These are phyloP conservation scores for Sakesphorus luctuosus DNA, from an alignment of 2,113 vertebrate species.

Conservation along the genomic window DNA sequence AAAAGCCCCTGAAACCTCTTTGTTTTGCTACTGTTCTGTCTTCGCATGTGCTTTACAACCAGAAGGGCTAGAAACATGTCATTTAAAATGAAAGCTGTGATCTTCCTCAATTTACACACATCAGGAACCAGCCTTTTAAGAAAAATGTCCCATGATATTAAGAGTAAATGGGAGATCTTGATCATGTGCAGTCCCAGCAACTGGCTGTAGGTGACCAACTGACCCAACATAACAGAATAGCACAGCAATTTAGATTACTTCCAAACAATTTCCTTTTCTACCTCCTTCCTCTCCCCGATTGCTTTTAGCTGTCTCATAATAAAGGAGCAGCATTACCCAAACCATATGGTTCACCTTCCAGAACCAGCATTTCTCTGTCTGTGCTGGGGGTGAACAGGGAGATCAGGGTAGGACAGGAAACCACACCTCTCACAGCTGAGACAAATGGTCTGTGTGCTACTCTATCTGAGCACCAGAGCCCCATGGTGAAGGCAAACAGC, in stretches of 20 bases:
- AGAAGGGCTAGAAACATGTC: background rate
- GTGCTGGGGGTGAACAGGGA: constrained; percentile 38
- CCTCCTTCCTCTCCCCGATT: background rate
- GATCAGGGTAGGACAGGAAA: constrained; percentile 65
- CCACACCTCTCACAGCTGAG: constrained; percentile 32
- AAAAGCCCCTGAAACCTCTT: background rate
- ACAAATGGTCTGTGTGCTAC: constrained; percentile 34
- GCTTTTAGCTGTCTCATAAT: background rate
- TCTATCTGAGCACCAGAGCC: background rate
- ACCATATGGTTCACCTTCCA: constrained; percentile 66
- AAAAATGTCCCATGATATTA: background rate
- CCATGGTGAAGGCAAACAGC: constrained; percentile 2
- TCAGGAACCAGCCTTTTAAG: background rate
- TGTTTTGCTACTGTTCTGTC: background rate
- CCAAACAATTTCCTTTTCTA: constrained; percentile 5
- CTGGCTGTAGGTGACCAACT: background rate
- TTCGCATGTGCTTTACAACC: background rate
- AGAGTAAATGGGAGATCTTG: background rate
- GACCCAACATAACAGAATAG: background rate
- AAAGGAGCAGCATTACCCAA: constrained; percentile 70
- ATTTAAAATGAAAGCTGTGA: background rate
- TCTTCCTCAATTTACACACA: background rate
- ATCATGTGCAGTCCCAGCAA: background rate
- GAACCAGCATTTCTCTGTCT: constrained; percentile 67
- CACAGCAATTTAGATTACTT: constrained; percentile 16